Conservation (phyloP, 1,140 invertebrate species). For the Samia ricini region DNA sequence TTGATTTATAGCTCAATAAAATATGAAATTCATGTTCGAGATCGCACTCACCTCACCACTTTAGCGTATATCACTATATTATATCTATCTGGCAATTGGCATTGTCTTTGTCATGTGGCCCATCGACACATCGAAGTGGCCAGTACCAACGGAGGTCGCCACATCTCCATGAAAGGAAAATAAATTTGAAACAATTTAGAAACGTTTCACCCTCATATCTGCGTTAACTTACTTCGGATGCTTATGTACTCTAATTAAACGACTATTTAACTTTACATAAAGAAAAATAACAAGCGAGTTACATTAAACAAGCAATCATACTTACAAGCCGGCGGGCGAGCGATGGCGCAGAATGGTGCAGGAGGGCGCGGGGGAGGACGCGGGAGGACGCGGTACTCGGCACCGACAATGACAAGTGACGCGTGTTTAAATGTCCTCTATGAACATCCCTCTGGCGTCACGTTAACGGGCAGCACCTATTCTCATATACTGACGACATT, state of each 20-base stretch:
- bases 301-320: constrained; percentile 8
- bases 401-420: constrained; percentile 10
- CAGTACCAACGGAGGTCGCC: too few relatives aligned
- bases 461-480: constrained; percentile 14
- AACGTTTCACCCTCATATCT: not conserved
- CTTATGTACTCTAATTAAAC: not conserved
- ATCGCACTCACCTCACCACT: too few relatives aligned
- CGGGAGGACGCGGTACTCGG: too few relatives aligned
- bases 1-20: too few relatives aligned
- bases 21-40: too few relatives aligned
- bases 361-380: too few relatives aligned
- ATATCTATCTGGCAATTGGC: too few relatives aligned
- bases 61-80: too few relatives aligned
- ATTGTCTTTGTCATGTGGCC: too few relatives aligned
- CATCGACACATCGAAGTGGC: too few relatives aligned
- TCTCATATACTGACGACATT: constrained; percentile 10
- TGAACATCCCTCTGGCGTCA: constrained; percentile 8
- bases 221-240: not conserved
- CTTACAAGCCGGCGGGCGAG: constrained; percentile 8
- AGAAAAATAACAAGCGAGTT: not conserved
- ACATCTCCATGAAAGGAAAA: not conserved
- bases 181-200: not conserved
- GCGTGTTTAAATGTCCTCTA: constrained; percentile 7
- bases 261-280: not conserved
- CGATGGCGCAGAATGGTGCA: too few relatives aligned